Evolutionary conservation across 2,888 invertebrate genomes (phyloP), one percentile per base, ranked within the genome.

Genomic region (Sycophila texana): DNA sequence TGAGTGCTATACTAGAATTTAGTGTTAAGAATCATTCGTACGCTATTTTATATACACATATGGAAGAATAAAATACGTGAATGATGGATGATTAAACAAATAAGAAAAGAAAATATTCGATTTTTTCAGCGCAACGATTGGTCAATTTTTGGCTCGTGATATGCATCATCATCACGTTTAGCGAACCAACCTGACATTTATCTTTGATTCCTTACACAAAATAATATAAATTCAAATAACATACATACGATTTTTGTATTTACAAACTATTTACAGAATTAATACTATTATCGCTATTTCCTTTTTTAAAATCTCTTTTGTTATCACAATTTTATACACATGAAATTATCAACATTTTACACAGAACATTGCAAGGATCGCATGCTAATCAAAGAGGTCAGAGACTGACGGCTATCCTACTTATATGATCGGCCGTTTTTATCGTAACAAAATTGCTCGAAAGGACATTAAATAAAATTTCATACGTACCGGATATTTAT

Each of bases 141-240:
- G 80, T 80, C 80, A 74, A 77, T 74, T 58, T 80, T 80, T 75
- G 74, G 71, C 71, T 79, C 65, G 77, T 70, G 77, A 80, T 80
- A 77, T 80, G 80, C 80, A 80, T 77, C 26, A 65, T 80, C 70
- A 70, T 80, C 68, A 74, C 77, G 80, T 53, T 70, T 49, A 57
- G 22, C 67, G 18, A 47, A 49, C 18, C 63, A 76, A 63, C 67
- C 76, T 60, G 30, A 70, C 68, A 57, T 71, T 68, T 60, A 30
- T n/a, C 26, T 70, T 71, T 66, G 20, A 68, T 55, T 79, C n/a
- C 55, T 72, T 72, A 79, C 60, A 70, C 16, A 57, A 80, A 57
- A 68, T 61, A 76, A 76, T 80, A 74, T 22, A 57, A 79, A 74
- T 74, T 70, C 65, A 79, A 70, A 79, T 74, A 63, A 51, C 74